Percentiles rank a stretch among this genome's conserved stretches.
These are phyloP conservation scores for Drosophila monieri DNA, from an alignment of 2,888 invertebrate species.

Conservation along the genomic window DNA sequence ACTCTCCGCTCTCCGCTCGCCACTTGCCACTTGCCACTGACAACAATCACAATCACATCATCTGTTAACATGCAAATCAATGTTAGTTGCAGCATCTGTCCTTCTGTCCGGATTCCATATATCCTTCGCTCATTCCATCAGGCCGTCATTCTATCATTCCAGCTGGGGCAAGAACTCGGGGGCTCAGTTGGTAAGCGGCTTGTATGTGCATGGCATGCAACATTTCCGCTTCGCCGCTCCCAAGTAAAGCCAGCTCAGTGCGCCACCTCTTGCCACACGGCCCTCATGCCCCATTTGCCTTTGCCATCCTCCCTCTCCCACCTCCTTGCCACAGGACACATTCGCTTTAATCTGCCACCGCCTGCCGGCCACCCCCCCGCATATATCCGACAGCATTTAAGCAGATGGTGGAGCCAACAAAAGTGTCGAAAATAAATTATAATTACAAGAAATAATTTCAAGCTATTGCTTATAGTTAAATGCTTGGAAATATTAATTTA, in stretches of 20 bases:
- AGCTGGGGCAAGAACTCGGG: constrained; percentile 3
- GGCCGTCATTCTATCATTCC: too few species aligned
- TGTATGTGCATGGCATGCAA: constrained; percentile 29
- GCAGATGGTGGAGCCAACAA: neutral
- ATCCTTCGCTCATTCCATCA: neutral
- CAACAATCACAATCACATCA: constrained; percentile 17
- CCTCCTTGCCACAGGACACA: constrained; percentile 1
- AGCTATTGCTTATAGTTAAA: too few species aligned
- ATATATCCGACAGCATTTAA: constrained; percentile 1
- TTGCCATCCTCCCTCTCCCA: too few species aligned
- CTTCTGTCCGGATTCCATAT: neutral
- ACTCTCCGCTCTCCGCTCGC: neutral
- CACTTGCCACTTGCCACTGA: neutral
- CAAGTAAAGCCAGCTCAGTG: constrained; percentile 6
- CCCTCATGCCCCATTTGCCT: neutral
- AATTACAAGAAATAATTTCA: neutral
- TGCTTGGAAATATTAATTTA: too few species aligned
- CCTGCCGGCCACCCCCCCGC: neutral
- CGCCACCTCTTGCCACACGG: constrained; percentile 1
- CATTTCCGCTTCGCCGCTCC: constrained; percentile 16
- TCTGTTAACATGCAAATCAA: constrained; percentile 27
- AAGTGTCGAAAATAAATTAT: constrained; percentile 1
- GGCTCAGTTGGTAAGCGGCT: constrained; percentile 20
- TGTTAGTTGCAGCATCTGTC: constrained; percentile 20
- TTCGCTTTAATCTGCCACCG: constrained; percentile 1